A percentile compares a stretch with the other conserved stretches of the same genome.
Evolutionary conservation across 2,888 invertebrate species (phyloP).

Genomic region (Temnothorax unifasciatus): DNA sequence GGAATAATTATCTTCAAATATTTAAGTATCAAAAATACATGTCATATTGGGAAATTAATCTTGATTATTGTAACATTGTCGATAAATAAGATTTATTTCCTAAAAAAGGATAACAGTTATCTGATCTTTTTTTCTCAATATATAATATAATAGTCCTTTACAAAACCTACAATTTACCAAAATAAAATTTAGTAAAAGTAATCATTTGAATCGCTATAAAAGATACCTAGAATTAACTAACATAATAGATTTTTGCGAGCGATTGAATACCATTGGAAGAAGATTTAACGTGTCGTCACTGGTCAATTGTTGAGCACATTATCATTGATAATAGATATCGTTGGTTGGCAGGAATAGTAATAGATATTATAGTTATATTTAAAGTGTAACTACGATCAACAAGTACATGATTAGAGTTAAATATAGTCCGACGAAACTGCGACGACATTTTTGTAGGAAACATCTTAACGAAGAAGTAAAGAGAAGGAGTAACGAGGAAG

Average conservation of each 20-base stretch:
- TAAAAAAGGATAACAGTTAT: background rate
- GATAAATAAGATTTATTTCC: background rate
- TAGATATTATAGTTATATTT: background rate
- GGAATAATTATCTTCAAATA: background rate
- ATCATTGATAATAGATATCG: slow-evolving; percentile 12
- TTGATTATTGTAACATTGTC: background rate
- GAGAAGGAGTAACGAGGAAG: background rate
- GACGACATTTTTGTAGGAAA: background rate
- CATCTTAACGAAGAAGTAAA: background rate
- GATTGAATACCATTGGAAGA: background rate
- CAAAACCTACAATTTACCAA: background rate
- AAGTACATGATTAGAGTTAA: background rate
- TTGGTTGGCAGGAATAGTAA: background rate
- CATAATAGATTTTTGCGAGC: background rate
- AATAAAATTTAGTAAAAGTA: slow-evolving; percentile 1
- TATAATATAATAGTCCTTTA: background rate
- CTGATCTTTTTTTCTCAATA: background rate
- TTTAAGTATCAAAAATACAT: background rate
- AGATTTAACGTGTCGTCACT: background rate
- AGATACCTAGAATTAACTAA: background rate
- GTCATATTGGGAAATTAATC: background rate
- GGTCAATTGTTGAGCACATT: slow-evolving; percentile 2
- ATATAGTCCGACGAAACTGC: background rate
- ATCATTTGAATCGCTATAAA: background rate
- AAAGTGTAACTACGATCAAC: background rate